Percentiles rank a stretch among this genome's conserved stretches.
Conservation (phyloP, 2,888 invertebrate species). For the Disparrhopalites patrizii region DNA sequence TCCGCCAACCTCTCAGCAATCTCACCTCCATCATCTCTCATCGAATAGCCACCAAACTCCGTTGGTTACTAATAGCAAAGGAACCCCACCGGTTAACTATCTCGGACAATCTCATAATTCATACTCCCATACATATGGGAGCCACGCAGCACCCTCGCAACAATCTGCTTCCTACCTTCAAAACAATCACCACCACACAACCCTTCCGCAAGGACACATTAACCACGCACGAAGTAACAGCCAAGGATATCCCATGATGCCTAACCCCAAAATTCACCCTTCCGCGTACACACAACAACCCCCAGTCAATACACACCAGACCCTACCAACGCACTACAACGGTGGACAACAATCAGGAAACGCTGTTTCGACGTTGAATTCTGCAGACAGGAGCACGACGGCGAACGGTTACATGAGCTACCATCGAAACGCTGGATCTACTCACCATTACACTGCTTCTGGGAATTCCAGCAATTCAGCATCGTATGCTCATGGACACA, state of each 20-base stretch:
- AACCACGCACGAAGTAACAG: neutral
- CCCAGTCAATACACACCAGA: constrained; percentile 8
- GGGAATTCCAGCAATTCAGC: neutral
- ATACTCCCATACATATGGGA: neutral
- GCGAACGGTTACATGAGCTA: constrained; percentile 23
- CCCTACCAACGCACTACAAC: constrained; percentile 5
- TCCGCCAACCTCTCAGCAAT: neutral
- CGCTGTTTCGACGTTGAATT: no score
- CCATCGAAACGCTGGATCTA: neutral
- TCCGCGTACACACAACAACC: constrained; percentile 4
- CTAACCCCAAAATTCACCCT: constrained; percentile 16
- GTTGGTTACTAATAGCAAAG: neutral
- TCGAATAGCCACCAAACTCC: neutral
- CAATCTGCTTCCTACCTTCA: neutral
- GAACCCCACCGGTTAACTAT: neutral
- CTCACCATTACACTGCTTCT: constrained; percentile 1
- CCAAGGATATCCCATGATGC: constrained; percentile 9
- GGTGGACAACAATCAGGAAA: neutral
- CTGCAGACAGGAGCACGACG: neutral
- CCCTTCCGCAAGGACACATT: neutral
- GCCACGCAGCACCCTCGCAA: neutral
- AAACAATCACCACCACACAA: constrained; percentile 2
- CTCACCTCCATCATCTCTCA: neutral
- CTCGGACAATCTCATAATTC: constrained; percentile 8
- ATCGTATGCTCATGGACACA: neutral